Evolutionary conservation across 1,140 invertebrate species (phyloP), one percentile per base, ranked within the genome.

Genomic region (Drosophila parabipectinata): DNA sequence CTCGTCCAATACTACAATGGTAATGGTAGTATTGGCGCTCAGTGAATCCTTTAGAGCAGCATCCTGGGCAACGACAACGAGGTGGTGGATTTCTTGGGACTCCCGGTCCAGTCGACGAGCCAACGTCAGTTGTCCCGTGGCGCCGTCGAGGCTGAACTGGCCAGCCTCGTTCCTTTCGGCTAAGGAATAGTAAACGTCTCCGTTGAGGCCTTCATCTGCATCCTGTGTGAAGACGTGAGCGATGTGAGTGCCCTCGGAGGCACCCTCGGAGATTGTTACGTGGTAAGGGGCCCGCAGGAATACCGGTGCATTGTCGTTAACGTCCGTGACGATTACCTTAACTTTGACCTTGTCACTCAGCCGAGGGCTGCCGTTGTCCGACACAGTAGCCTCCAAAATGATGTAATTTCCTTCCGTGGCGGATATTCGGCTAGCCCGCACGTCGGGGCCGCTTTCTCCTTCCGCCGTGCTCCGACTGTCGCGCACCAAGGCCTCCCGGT

Each of bases 231-330:
- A 96, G 0, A 99, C 95, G 48, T 96, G 93, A 64, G 97, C 92
- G n/a, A 98, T 93, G 75, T 97, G 97, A 10, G 96, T 96, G 5
- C 95, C 96, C 2, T 95, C 92, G 1, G 93, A 91, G 9, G 97
- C 94, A 6, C 94, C 96, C 93, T 99, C 98, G 1, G 96, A 97
- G 21, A 98, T 94, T 85, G 97, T 95, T 0, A 96, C 95, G 79
- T 94, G 95, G 91, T 98, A 98, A 0, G 97, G 97, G 7, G 95
- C 93, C 44, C 96, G 92, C 28, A 95, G 93, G 92, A 99, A 99
- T 66, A 95, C 94, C 0, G 98, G 98, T 1, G 95, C 93, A 92
- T 99, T 98, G 92, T 99, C 98, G 91, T 99, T 99, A 3, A 98
- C 95, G 91, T 99, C 98, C 0, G 95, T 95, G 15, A 99, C 94